Evolutionary conservation across 2,888 invertebrate genomes (phyloP), one percentile per base, ranked within the genome.

Genomic region (Tipula confusa): DNA sequence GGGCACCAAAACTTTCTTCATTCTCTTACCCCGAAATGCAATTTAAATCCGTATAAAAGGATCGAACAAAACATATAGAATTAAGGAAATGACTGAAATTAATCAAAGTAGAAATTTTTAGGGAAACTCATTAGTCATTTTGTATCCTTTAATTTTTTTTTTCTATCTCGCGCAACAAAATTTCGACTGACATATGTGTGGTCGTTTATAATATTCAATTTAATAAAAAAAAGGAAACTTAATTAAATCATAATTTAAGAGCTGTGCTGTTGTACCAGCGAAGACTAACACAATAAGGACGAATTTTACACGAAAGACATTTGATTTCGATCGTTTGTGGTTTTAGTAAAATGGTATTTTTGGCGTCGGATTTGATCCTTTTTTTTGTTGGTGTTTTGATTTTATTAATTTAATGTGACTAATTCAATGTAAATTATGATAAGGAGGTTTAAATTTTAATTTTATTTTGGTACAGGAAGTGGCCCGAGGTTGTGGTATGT

Each of bases 1-100:
- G 64, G 64, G 64, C 64, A 64, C 64, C 9, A 64, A 15, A 43
- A 15, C 15, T 43, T 43, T 43, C 0, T 43, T 15, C n/a, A 43
- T 43, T 43, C 15, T 36, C n/a, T n/a, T n/a, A n/a, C n/a, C n/a
- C n/a, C n/a, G n/a, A n/a, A 15, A 43, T 64, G 64, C 64, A 64
- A 64, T 64, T 64, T 64, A 24, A 64, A 64, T 64, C 64, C 64
- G 24, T 64, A 24, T 11, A 64, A 9, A 64, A 9, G 64, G 64
- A 64, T 64, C 24, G 64, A 64, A 24, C 24, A 64, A 64, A 64
- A 64, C 64, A 64, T 64, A 9, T 24, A n/a, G n/a, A 64, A 64
- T 64, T 64, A 64, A 64, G 64, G 64, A 64, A 64, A 64, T 64
- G 64, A 64, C 24, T 64, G 64, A 64, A 64, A 64, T 64, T 64